Base-by-base conservation (phyloP, 2,888 invertebrate species). In the Chelonus formosanus region DNA sequence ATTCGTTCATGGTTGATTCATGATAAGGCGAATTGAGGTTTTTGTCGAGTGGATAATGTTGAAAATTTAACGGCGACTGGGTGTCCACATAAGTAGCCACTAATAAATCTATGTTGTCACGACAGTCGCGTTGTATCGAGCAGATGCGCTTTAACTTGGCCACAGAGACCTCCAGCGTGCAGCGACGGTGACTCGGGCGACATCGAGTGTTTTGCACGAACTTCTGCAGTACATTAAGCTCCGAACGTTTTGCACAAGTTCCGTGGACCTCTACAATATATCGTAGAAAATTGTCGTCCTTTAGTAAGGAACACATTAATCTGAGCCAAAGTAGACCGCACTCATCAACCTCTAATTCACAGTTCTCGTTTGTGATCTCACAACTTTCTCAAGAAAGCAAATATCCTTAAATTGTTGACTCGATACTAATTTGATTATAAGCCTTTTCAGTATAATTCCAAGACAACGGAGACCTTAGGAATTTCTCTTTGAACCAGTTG, bases 281-380 rank as follows among this genome's bases (percentile, higher is more conserved):
- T 71, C 70, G 65, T 67, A 58, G 63, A 69, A 73, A 73, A 73
- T 73, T 71, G 73, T 73, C 71, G 73, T 70, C 68, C 70, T 73
- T 73, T 62, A 70, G 70, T 71, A 70, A 73, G 69, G 65, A 68
- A 71, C 65, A 67, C 71, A 73, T 73, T 71, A 73, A 73, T 73
- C 71, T 70, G 65, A 65, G 59, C 66, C 68, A 63, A 68, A 70
- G 70, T 59, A 70, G 66, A 70, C 72, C 67, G 65, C 71, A 70
- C 71, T 73, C 71, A 68, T 67, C 70, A 69, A 66, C 56, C 69
- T 68, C 69, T 66, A 69, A 69, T 70, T 70, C 70, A 65, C 65
- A 67, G 65, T 66, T 65, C 48, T 63, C 56, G 20, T 45, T 10
- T 8, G 47, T 34, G 32, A 57, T 47, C 47, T 45, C 34, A 3